These are phyloP conservation scores for Babylonia areolata DNA, from an alignment of 1,140 invertebrate genomes.

Conservation along the genomic window DNA sequence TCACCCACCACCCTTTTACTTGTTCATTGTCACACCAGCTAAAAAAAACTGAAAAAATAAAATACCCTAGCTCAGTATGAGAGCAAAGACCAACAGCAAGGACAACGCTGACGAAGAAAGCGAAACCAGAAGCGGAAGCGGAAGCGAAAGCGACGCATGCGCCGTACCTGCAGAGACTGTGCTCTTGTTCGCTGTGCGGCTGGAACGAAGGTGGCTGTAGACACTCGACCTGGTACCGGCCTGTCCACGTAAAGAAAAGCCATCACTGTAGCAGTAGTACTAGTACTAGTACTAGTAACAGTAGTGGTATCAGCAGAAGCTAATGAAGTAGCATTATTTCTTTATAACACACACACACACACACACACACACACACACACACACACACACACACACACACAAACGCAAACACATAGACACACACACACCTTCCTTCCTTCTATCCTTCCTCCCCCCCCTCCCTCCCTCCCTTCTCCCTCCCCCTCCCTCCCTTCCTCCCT, in stretches of 20 bases:
- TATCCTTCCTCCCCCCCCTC: too few relatives aligned
- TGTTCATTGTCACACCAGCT: not conserved
- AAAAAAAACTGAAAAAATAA: not conserved
- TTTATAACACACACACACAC: too few relatives aligned
- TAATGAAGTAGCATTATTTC: not conserved
- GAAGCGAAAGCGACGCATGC: not conserved
- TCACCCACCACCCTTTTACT: not conserved
- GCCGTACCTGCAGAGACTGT: constrained; percentile 41
- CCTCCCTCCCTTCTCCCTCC: not conserved
- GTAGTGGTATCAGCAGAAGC: not conserved
- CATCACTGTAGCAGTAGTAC: too few relatives aligned
- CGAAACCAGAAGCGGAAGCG: not conserved
- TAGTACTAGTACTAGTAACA: too few relatives aligned
- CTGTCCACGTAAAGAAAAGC: not conserved
- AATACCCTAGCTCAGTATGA: too few relatives aligned
- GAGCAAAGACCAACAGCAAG: not conserved
- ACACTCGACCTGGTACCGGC: constrained; percentile 38
- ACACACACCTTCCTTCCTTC: not conserved
- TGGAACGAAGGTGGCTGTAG: constrained; percentile 30
- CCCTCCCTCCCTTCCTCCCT: too few relatives aligned
- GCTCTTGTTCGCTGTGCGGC: constrained; percentile 35
- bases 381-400: not conserved
- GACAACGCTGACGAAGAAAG: not conserved
- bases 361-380: not conserved
- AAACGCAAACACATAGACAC: not conserved